Evolutionary conservation across 2,888 invertebrate genomes (phyloP), one percentile per base, ranked within the genome.

Genomic region (Cryptocheilus praepositus): DNA sequence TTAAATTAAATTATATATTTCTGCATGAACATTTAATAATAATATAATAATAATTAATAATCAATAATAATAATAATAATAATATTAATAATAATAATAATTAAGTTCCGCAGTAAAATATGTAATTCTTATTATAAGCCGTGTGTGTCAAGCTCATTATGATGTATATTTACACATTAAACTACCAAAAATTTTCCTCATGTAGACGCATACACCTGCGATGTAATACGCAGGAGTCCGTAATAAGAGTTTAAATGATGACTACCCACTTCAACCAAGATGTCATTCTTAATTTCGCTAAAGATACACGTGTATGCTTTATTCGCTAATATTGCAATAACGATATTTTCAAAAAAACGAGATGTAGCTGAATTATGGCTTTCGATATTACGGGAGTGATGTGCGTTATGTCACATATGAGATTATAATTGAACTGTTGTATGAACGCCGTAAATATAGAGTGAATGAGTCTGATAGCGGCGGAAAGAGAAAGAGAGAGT

Each of bases 311-410:
- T 44, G 49, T 60, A 63, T 62, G 61, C 22, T 67, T 76, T 76
- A 68, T 61, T 65, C 66, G 63, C 77, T 79, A 74, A 70, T 72
- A 76, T 73, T 77, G 75, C 73, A 66, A 65, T 75, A 57, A 64
- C 45, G 43, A 56, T 64, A 56, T 66, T 36, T 36, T 36, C 36
- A 1, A 46, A 67, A n/a, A 68, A 64, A 68, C 36, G 56, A 54
- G 57, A 25, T 53, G 51, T 60, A 49, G 21, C 51, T 61, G 59
- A 44, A 44, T 56, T 69, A 55, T 68, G 54, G 69, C 56, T 52
- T 61, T 61, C 28, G 62, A 36, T 60, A 58, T 57, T 70, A 64
- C 36, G 36, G 36, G 60, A 63, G 71, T 70, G 64, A 36, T 63
- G 61, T 61, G 67, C 59, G 64, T 36, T 56, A 71, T 61, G 59